phyloP scores from a whole-genome alignment of 1,140 invertebrate species.

The Drosophila asahinai region DNA sequence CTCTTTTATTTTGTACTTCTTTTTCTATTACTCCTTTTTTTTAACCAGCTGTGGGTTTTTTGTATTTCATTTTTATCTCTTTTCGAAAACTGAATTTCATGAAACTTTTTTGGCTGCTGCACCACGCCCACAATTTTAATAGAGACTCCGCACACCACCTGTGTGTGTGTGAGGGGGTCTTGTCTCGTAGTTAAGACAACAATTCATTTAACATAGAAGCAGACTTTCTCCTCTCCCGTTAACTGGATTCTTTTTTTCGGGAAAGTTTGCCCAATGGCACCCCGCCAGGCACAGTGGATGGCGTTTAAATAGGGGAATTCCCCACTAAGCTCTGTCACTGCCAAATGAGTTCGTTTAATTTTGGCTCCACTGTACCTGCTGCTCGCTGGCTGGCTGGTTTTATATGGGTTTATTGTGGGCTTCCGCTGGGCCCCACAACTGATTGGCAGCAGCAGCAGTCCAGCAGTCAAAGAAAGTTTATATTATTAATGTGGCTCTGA shows the following conservation, averaged over 20 bases:
- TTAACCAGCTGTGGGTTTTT: conserved; percentile 7
- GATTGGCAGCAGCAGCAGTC: conserved; percentile 64
- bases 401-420: conserved; percentile 76
- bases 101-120: conserved; percentile 65
- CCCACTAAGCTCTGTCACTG: conserved; percentile 12
- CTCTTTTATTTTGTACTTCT: background rate
- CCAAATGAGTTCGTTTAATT: conserved; percentile 1
- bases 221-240: conserved; percentile 46
- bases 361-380: conserved; percentile 30
- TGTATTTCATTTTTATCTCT: conserved; percentile 62
- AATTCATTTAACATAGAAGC: conserved; percentile 81
- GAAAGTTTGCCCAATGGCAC: conserved; percentile 68
- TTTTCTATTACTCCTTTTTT: conserved; percentile 14
- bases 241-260: conserved; percentile 36
- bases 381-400: conserved; percentile 33
- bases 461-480: conserved; percentile 65
- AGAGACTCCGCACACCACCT: conserved; percentile 26
- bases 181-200: conserved; percentile 80
- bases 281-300: conserved; percentile 55
- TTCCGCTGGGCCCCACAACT: conserved; percentile 43
- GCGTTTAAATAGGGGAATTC: conserved; percentile 10
- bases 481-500: conserved; percentile 63
- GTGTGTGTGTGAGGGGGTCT: conserved; percentile 12
- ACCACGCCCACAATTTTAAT: conserved; percentile 46
- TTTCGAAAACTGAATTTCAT: conserved; percentile 74